A percentile compares a stretch with the other conserved stretches of the same genome.
These are phyloP conservation scores for Limnephilus lunatus DNA, from an alignment of 2,888 invertebrate genomes.

Conservation along the genomic window DNA sequence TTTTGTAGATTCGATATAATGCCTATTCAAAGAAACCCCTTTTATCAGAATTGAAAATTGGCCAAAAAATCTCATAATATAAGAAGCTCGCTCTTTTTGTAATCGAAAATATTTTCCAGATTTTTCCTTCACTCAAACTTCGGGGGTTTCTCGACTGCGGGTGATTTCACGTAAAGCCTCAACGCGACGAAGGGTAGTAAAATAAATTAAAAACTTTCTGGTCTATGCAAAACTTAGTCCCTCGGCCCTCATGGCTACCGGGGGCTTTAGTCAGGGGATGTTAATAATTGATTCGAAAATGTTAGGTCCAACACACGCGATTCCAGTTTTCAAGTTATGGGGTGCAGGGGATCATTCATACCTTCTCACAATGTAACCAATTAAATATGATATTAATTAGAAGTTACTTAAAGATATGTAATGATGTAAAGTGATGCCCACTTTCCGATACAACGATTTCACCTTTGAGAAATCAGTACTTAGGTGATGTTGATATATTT, in stretches of 20 bases:
- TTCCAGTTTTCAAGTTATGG: not conserved
- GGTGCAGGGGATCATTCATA: not conserved
- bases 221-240: constrained; percentile 37
- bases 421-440: no score
- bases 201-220: constrained; percentile 41
- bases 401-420: no score
- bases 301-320: not conserved
- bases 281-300: constrained; percentile 36
- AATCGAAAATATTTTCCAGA: constrained; percentile 31
- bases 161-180: constrained; percentile 6
- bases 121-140: constrained; percentile 38
- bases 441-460: no score
- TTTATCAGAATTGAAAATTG: not conserved
- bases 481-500: no score
- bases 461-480: no score
- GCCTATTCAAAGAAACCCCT: not conserved
- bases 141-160: constrained; percentile 6
- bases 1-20: not conserved
- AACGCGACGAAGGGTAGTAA: constrained; percentile 23
- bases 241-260: not conserved
- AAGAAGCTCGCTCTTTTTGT: not conserved
- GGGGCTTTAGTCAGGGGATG: constrained; percentile 26
- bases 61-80: not conserved
- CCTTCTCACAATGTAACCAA: not conserved
- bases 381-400: no score